Conservation (phyloP, 30 jellyfish, hydroid and myxozoan species). For the Calvadosia cruxmelitensis region DNA sequence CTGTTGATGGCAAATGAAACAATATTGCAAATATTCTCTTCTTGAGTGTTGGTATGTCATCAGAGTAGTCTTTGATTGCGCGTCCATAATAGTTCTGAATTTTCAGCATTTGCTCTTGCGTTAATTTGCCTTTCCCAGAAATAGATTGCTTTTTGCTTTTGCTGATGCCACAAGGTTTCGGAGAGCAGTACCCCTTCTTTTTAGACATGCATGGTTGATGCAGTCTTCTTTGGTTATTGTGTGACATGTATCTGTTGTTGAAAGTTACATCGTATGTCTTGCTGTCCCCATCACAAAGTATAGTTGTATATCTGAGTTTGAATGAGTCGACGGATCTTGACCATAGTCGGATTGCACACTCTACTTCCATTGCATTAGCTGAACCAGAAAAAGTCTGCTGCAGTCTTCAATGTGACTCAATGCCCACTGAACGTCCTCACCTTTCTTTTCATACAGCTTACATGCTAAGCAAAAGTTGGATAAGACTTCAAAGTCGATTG, state of each 20-base stretch:
- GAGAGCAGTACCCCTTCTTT: constrained; percentile 11
- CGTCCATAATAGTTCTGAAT: background rate
- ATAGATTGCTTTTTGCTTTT: no score
- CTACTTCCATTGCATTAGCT: constrained; percentile 30
- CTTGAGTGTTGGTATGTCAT: background rate
- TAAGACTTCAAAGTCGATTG: no score
- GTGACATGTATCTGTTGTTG: no score
- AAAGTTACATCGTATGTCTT: constrained; percentile 27
- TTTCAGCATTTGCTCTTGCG: background rate
- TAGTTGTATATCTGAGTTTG: constrained; percentile 28
- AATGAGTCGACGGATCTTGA: constrained; percentile 1
- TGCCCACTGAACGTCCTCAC: no score
- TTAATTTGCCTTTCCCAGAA: background rate
- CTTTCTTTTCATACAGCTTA: no score
- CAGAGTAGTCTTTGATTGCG: background rate
- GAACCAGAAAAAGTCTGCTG: no score
- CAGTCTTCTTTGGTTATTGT: constrained; percentile 13
- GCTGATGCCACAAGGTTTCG: constrained; percentile 14
- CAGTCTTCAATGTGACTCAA: no score
- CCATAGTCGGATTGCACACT: constrained; percentile 27
- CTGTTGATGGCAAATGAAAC: no score
- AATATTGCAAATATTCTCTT: no score
- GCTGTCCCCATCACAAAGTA: constrained; percentile 36
- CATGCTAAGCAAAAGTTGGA: no score
- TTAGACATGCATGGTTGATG: no score